A percentile compares a stretch with the other conserved stretches of the same genome.
These are phyloP conservation scores for Tortricodes alternella DNA, from an alignment of 2,888 invertebrate genomes.

Conservation along the genomic window DNA sequence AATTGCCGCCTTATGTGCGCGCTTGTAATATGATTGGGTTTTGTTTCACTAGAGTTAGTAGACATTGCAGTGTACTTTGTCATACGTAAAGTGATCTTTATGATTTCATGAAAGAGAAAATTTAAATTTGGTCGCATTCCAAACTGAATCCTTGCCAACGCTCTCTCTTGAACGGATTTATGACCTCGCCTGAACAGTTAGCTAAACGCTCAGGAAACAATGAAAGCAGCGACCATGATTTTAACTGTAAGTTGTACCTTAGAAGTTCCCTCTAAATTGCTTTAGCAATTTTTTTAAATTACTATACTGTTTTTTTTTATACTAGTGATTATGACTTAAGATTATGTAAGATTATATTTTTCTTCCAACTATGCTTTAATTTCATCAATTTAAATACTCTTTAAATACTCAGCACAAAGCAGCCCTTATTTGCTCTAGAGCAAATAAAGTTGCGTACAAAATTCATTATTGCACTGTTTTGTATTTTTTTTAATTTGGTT, in stretches of 20 bases:
- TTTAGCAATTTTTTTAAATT: constrained; percentile 2
- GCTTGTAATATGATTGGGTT: background rate
- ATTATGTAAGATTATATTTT: no score
- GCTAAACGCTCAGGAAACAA: constrained; percentile 47
- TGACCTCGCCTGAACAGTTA: constrained; percentile 49
- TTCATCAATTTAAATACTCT: no score
- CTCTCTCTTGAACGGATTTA: constrained; percentile 61
- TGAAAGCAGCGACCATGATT: constrained; percentile 38
- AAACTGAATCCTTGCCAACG: constrained; percentile 66
- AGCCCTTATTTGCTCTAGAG: no score
- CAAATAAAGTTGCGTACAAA: no score
- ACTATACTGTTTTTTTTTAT: background rate
- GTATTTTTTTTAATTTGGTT: no score
- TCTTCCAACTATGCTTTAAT: no score
- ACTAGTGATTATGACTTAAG: background rate
- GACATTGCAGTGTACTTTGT: constrained; percentile 53
- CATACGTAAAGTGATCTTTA: constrained; percentile 62
- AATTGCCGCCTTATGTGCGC: background rate
- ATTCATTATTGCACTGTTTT: no score
- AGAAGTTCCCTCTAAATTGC: no score
- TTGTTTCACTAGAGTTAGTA: constrained; percentile 31
- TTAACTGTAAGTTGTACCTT: constrained; percentile 31
- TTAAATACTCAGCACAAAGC: no score
- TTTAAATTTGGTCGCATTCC: constrained; percentile 75
- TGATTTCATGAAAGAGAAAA: constrained; percentile 62